Evolutionary conservation across 1,140 invertebrate species (phyloP), one percentile per base, ranked within the genome.

Genomic region (Melanaphis sacchari): DNA sequence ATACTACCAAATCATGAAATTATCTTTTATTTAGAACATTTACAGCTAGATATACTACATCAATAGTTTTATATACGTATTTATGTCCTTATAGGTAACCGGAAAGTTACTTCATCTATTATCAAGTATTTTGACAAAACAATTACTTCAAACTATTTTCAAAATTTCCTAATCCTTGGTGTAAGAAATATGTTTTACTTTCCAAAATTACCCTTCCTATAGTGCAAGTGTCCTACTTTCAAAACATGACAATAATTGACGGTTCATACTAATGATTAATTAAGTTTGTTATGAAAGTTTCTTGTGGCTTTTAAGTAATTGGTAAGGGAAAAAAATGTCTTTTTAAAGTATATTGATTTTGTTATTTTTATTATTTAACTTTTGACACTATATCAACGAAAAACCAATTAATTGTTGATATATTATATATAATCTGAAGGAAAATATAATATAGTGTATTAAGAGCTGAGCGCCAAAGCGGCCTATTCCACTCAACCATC

Each of bases 221-320:
- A 76, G 15, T 76, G 31, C 59, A 76, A 76, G 59, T n/a, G 31
- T 76, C 59, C 59, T n/a, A 76, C 59, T n/a, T 66, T 76, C 59
- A 76, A 76, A 76, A 76, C 59, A 76, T 76, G 59, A 76, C 59
- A 76, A 76, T 76, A 76, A 76, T 76, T 76, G 59, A 76, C 59
- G 59, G 59, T 6, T 76, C 59, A 76, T n/a, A 76, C 59, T n/a
- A 76, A 76, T 76, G 59, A 85, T 85, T 85, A 85, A 85, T 85
- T 85, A 21, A 31, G 26, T 85, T 24, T 85, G 24, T 85, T 85
- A 43, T 85, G 84, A 85, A 85, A 85, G 84, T 85, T 41, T 43
- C 15, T 85, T 31, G 22, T 84, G 36, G 11, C 82, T 26, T 84
- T 84, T 84, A 26, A 84, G 82, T 40, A 84, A 85, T 82, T 85